Evolutionary conservation across 2,797 vertebrate genomes (phyloP).

Genomic region (Mastacembelus armatus): DNA sequence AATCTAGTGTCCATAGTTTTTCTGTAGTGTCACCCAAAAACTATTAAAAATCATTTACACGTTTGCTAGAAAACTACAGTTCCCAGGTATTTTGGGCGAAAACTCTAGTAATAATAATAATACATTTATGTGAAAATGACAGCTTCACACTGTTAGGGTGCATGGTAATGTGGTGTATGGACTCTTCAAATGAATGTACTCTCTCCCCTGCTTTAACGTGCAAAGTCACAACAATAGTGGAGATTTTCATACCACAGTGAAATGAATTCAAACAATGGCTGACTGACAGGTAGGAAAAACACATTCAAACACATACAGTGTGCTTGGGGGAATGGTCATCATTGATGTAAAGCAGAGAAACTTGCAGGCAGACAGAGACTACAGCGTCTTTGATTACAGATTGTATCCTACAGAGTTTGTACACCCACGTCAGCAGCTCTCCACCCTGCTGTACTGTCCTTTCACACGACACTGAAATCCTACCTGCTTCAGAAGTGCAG

Average conservation of each 20-base stretch:
- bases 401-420: neutral
- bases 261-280: neutral
- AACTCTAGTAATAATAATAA: too few species aligned
- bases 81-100: neutral
- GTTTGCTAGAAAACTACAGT: neutral
- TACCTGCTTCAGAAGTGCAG: too few species aligned
- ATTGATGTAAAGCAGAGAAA: neutral
- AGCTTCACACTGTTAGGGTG: too few species aligned
- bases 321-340: neutral
- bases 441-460: neutral
- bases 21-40: neutral
- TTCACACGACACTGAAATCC: neutral
- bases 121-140: too few species aligned
- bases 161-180: neutral
- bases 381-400: neutral
- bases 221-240: neutral
- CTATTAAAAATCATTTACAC: neutral
- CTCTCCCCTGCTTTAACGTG: neutral
- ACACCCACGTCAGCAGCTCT: neutral
- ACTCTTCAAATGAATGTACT: neutral
- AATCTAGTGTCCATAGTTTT: neutral
- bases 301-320: neutral
- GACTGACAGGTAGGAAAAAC: neutral
- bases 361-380: neutral
- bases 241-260: constrained; percentile 9